A percentile compares a stretch with the other conserved stretches of the same genome.
phyloP scores from a whole-genome alignment of 2,113 vertebrate species.

The Brachyhypopomus occidentalis region DNA sequence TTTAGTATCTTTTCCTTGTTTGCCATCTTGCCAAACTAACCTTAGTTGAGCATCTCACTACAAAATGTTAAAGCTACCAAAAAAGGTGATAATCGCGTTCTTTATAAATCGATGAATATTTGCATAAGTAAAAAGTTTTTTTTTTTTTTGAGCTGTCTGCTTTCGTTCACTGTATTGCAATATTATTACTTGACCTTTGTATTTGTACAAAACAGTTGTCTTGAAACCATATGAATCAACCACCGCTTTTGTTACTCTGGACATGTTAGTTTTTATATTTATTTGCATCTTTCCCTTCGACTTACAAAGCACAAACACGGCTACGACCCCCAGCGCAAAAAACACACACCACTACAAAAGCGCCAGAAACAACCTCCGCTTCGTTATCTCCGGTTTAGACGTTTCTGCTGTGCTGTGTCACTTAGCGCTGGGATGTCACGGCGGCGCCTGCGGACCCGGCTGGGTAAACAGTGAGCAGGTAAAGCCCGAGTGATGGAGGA shows the following conservation, averaged over 20 bases:
- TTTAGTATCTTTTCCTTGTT: neutral
- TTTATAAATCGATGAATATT: too few relatives aligned
- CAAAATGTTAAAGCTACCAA: slow-evolving; percentile 6
- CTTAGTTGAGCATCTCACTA: slow-evolving; percentile 20
- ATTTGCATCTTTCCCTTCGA: neutral
- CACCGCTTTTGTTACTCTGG: neutral
- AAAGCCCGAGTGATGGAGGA: slow-evolving; percentile 49
- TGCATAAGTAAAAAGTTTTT: too few relatives aligned
- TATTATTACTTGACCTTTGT: too few relatives aligned
- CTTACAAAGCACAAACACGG: neutral
- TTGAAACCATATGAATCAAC: neutral
- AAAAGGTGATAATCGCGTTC: slow-evolving; percentile 19
- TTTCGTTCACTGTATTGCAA: too few relatives aligned
- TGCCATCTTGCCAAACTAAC: slow-evolving; percentile 13
- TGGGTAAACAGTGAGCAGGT: slow-evolving; percentile 48
- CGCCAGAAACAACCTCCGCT: neutral
- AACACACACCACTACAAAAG: neutral
- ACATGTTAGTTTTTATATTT: too few relatives aligned
- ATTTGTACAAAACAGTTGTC: too few relatives aligned
- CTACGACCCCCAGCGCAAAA: neutral
- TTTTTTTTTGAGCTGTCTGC: too few relatives aligned
- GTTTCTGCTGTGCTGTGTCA: slow-evolving; percentile 39
- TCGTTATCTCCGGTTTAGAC: neutral
- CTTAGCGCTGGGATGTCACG: slow-evolving; percentile 46
- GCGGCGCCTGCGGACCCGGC: slow-evolving; percentile 17